phyloP scores from a whole-genome alignment of 37 sponge, comb jelly and placozoan species.

The Crambe crambe region DNA sequence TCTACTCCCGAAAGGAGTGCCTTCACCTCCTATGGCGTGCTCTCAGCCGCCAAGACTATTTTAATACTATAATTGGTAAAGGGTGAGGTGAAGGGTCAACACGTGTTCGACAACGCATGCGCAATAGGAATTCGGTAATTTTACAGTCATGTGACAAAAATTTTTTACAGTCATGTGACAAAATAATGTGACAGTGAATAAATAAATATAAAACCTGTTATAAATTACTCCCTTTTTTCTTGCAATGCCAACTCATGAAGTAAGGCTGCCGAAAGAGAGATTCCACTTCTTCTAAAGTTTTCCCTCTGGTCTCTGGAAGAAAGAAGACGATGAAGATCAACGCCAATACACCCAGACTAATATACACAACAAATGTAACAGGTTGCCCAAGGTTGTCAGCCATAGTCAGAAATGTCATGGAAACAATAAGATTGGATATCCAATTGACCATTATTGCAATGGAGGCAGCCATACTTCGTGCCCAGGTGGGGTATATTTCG shows the following conservation, averaged over 20 bases:
- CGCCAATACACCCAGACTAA: constrained; percentile 53
- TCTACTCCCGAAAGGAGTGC: neutral
- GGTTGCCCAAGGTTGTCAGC: constrained; percentile 65
- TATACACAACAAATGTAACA: constrained; percentile 75
- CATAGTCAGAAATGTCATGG: constrained; percentile 86
- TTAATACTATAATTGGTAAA: no score
- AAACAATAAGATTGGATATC: constrained; percentile 82
- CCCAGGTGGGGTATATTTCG: constrained; percentile 97
- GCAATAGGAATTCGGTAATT: neutral
- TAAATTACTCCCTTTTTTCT: neutral
- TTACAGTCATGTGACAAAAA: neutral
- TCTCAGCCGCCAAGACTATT: no score
- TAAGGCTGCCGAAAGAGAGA: constrained; percentile 69
- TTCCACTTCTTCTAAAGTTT: constrained; percentile 74
- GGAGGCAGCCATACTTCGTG: constrained; percentile 71
- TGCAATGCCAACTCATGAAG: constrained; percentile 49
- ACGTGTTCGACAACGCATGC: no score
- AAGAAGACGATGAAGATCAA: constrained; percentile 67
- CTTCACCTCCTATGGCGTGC: no score
- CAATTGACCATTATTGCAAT: constrained; percentile 82
- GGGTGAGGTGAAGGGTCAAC: no score
- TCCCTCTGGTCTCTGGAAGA: constrained; percentile 87
- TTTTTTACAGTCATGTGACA: no score
- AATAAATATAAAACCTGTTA: constrained; percentile 50
- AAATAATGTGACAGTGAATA: no score